These are phyloP conservation scores for Pelobates fuscus DNA, from an alignment of 2,113 vertebrate genomes.

Conservation along the genomic window DNA sequence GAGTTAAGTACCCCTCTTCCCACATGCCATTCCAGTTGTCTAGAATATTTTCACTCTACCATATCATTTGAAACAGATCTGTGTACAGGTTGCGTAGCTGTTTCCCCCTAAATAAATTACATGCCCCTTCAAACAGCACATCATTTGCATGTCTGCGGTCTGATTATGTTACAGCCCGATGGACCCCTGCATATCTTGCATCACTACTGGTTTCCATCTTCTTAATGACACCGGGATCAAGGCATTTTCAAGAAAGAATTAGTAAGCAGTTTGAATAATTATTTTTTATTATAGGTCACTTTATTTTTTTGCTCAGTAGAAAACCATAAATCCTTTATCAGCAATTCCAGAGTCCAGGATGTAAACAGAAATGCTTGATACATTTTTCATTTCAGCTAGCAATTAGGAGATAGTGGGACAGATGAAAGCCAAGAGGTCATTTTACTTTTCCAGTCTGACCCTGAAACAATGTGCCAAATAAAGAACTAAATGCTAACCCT, in stretches of 20 bases:
- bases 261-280: conserved; percentile 10
- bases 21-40: too few species aligned
- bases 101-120: conserved; percentile 19
- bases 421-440: neutral
- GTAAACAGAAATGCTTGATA: conserved; percentile 1
- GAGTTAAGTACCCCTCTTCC: too few species aligned
- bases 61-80: conserved; percentile 9
- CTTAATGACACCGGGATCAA: conserved; percentile 21
- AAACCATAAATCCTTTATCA: conserved; percentile 7
- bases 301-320: neutral
- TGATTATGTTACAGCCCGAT: conserved; percentile 29
- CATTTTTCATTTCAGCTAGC: neutral
- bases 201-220: conserved; percentile 34
- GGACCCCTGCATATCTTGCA: conserved; percentile 8
- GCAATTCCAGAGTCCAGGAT: neutral
- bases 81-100: conserved; percentile 25
- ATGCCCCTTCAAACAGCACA: conserved; percentile 31
- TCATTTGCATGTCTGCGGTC: conserved; percentile 31
- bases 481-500: too few species aligned
- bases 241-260: conserved; percentile 29
- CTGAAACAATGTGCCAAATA: neutral
- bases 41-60: neutral
- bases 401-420: neutral
- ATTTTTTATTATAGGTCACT: conserved; percentile 14
- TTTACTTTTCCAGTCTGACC: neutral